These are phyloP conservation scores for Toxotes chatareus DNA, from an alignment of 2,113 vertebrate species.

Conservation along the genomic window DNA sequence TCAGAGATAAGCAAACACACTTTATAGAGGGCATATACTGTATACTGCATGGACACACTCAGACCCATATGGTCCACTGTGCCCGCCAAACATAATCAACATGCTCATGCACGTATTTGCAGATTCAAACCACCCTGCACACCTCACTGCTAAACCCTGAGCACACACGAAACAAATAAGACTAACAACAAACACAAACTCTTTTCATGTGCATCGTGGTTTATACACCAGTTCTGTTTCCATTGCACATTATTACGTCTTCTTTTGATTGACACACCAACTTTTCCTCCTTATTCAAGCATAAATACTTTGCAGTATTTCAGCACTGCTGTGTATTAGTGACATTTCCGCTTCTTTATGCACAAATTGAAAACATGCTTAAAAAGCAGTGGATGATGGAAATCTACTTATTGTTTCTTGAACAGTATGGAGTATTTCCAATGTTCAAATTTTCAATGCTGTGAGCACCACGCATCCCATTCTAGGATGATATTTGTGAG, in stretches of 20 bases:
- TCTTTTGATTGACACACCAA: no score
- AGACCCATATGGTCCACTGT: not conserved
- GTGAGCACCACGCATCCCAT: no score
- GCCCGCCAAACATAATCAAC: not conserved
- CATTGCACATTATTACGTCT: not conserved
- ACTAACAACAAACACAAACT: not conserved
- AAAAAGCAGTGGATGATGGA: not conserved
- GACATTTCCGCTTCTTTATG: not conserved
- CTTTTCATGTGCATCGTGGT: not conserved
- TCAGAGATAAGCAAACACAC: constrained; percentile 16
- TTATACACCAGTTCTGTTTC: not conserved
- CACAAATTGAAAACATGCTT: no score
- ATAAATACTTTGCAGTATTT: not conserved
- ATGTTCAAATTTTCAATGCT: not conserved
- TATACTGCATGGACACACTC: not conserved
- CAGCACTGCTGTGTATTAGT: no score
- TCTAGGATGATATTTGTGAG: no score
- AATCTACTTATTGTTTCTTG: not conserved
- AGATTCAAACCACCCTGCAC: not conserved
- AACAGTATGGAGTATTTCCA: not conserved
- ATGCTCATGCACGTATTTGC: not conserved
- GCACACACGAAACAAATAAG: not conserved
- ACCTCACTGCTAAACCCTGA: not conserved
- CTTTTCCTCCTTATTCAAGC: no score
- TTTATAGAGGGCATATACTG: not conserved